Base-by-base conservation (phyloP, 2,113 vertebrate genomes). In the Sarotherodon lohbergeri region DNA sequence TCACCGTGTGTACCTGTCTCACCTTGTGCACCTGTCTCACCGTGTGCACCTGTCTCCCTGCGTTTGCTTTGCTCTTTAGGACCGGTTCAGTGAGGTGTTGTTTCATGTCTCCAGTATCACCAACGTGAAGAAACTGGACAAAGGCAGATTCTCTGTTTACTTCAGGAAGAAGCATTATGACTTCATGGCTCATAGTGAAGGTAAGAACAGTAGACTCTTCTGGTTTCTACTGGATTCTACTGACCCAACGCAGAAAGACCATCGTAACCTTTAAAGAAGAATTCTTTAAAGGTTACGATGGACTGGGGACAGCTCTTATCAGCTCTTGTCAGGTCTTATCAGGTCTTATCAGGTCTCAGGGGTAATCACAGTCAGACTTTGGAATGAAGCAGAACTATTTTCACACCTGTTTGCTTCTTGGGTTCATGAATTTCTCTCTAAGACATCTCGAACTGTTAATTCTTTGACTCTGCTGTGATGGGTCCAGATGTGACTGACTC, bases 81-180 rank as follows among this genome's bases (percentile, higher is more conserved):
- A 97, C 81, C 95, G 87, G 57, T 96, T 97, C 91, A 95, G 96
- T 4, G 97, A 97, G 88, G 48, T 96, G n/a, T 73, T 96, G 56
- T 96, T 97, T 81, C 96, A 96, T 4, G 95, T 96, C 11, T 95
- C 96, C 41, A 96, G 94, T 57, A 93, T 97, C 84, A 96, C 95
- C 63, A 95, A 93, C 1, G 83, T 97, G 10, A 94, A 92, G 43
- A 83, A 90, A 76, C 94, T 89, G 46, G 95, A 96, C 16, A 95
- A 90, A 55, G 46, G 93, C 3, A 90, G 91, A 48, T 97, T 97
- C 84, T 95, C 95, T 0, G 50, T 97, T 13, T 92, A 93, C 89
- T 96, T 97, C 93, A 92, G 79, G 80, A 97, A 96, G 92, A 97
- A 96, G 88, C 95, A 91, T 54, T 96, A 96, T 50, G 97, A 97